Percentiles rank a stretch among this genome's conserved stretches.
Evolutionary conservation across 2,888 invertebrate genomes (phyloP).

Genomic region (Sclerodermus sp.): DNA sequence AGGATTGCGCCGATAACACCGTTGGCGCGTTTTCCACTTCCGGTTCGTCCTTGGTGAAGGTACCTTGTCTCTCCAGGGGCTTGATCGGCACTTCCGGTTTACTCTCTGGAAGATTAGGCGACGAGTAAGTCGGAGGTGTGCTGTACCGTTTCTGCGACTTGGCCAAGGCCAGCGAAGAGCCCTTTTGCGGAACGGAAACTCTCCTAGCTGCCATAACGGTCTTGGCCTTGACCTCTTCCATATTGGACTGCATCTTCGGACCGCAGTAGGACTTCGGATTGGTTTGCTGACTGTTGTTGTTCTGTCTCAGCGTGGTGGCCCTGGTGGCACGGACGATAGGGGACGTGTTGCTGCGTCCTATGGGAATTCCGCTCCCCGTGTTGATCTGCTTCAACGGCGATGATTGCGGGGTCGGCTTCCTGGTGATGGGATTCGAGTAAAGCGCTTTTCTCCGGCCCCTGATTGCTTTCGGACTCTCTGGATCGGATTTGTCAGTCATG

Average conservation of each 20-base stretch:
- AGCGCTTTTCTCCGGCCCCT: constrained; percentile 71
- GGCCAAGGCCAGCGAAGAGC: constrained; percentile 37
- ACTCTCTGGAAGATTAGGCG: constrained; percentile 19
- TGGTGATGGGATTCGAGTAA: constrained; percentile 59
- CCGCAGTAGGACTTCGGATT: constrained; percentile 42
- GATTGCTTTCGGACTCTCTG: constrained; percentile 62
- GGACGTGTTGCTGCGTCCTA: constrained; percentile 49
- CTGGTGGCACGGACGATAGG: constrained; percentile 50
- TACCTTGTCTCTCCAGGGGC: constrained; percentile 82
- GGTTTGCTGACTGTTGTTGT: constrained; percentile 34
- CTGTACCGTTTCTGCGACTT: constrained; percentile 46
- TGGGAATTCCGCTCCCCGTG: constrained; percentile 40
- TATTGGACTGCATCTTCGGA: constrained; percentile 28
- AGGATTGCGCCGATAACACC: constrained; percentile 37
- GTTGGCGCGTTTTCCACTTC: constrained; percentile 50
- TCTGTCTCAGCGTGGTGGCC: constrained; percentile 47
- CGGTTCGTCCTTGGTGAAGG: constrained; percentile 86
- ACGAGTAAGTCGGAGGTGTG: constrained; percentile 17
- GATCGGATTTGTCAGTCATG: constrained; percentile 41
- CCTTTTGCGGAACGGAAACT: constrained; percentile 45
- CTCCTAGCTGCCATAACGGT: constrained; percentile 32
- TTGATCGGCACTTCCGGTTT: constrained; percentile 31
- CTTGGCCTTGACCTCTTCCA: constrained; percentile 28
- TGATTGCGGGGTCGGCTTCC: constrained; percentile 47
- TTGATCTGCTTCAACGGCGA: constrained; percentile 45